Base-by-base conservation (phyloP, 35 echinoderm and acorn worm genomes). In the Apostichopus japonicus region DNA sequence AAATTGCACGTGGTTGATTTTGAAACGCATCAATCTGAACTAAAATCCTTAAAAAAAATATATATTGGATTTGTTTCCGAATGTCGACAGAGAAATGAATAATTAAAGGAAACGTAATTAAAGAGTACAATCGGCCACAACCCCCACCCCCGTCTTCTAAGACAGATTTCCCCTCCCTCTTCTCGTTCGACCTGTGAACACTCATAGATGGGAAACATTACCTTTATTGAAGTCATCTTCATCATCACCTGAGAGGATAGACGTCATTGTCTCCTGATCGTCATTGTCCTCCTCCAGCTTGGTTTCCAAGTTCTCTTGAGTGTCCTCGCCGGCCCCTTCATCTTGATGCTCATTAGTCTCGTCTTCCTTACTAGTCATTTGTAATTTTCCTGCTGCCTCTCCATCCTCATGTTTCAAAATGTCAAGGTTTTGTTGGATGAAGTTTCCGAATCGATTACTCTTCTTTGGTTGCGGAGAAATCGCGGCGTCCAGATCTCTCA, bases 371-470 rank as follows among this genome's bases (percentile, higher is more conserved):
- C 19, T 52, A 17, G 13, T 83, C 6, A 11, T 15, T 19, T 33
- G 14, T 67, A 67, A 22, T 23, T 24, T 17, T 5, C 78, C 90
- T 83, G 52, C 76, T 25, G 53, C 54, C 54, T 80, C 70, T 1
- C 44, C 13, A 6, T n/a, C 33, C 8, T 25, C 57, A 1, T 77
- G 55, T 65, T 94, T 90, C 11, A 83, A 56, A 44, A 83, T 65
- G 71, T 80, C 93, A 9, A 93, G 79, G 72, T 93, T 93, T 25
- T 83, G 92, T 56, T 76, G 59, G 27, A 86, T 93, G 92, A 86
- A 93, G 61, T 87, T 52, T 6, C 51, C 24, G 63, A 93, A 83
- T 24, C 79, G 22, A 83, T 54, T 83, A 17, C 0, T 15, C 54
- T 54, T 83, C 79, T 15, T 83, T 3, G 79, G 79, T 8, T 16